Evolutionary conservation across 2,797 vertebrate species (phyloP), one percentile per base, ranked within the genome.

Genomic region (Gadopsis bispinosus): DNA sequence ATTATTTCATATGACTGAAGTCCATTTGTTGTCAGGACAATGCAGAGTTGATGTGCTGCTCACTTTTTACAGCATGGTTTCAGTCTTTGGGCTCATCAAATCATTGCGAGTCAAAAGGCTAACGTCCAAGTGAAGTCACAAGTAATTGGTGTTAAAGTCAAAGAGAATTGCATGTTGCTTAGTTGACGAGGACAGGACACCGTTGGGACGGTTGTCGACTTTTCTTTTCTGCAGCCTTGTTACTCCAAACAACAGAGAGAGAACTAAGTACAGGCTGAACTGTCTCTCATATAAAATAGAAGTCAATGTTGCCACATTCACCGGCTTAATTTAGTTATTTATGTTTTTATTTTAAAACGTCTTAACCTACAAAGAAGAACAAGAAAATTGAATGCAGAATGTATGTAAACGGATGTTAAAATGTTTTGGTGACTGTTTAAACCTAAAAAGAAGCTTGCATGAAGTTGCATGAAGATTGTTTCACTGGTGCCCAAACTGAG

Each of bases 401-500:
- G 1, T 47, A 12, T 20, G 9, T n/a, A 69, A 33, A 19, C 37
- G 6, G 14, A 26, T 1, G 35, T 0, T 35, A 20, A 35, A 43
- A 68, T 75, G 41, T 66, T 48, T 41, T 56, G 67, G 45, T 50
- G 17, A 6, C 16, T 41, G 9, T 29, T 58, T 60, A 9, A 60
- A 73, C 39, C 29, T 43, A 70, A 58, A 69, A 47, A 50, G 12
- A 47, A 35, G 2, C 2, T 16, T 5, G n/a, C 8, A 19, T 51
- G 53, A 69, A 73, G 20, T 51, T n/a, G n/a, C 45, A 47, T 54
- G 26, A 62, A 62, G 50, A 79, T 68, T 22, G 19, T 83, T 77
- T 69, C 17, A 55, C 47, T 26, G 41, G 66, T 59, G 66, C 29
- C 37, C 83, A 78, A 54, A 73, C 70, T 48, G 81, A 71, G 72